Percentiles rank a stretch among this genome's conserved stretches.
phyloP scores from a whole-genome alignment of 2,113 vertebrate species.

The Phyllostomus discolor region DNA sequence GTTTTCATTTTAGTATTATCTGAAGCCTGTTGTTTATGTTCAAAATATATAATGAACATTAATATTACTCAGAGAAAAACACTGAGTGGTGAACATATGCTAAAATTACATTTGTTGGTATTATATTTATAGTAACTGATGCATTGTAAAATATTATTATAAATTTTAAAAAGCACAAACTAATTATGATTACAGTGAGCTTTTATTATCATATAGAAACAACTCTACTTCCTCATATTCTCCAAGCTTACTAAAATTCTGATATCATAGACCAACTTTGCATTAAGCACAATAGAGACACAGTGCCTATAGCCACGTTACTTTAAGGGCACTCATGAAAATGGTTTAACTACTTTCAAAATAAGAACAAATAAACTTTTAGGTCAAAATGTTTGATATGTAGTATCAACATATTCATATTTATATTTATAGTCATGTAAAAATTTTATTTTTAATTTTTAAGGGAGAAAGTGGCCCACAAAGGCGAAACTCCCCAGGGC shows the following conservation, averaged over 20 bases:
- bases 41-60: neutral
- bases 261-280: neutral
- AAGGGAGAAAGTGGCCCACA: neutral
- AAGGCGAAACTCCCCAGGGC: neutral
- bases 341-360: neutral
- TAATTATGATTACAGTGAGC: neutral
- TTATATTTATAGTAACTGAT: neutral
- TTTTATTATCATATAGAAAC: neutral
- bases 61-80: neutral
- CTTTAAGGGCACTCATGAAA: neutral
- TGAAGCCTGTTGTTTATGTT: neutral
- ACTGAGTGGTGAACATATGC: neutral
- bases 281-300: neutral
- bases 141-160: neutral
- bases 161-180: neutral
- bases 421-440: neutral
- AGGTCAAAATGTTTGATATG: neutral
- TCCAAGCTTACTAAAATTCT: neutral
- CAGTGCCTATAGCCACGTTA: neutral
- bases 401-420: neutral
- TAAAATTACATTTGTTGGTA: neutral
- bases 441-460: neutral
- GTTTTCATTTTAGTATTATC: constrained; percentile 23
- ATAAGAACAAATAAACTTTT: neutral
- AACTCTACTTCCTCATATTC: neutral